A percentile compares a stretch with the other conserved stretches of the same genome.
Evolutionary conservation across 2,797 vertebrate species (phyloP).

Genomic region (Geotrypetes seraphini): DNA sequence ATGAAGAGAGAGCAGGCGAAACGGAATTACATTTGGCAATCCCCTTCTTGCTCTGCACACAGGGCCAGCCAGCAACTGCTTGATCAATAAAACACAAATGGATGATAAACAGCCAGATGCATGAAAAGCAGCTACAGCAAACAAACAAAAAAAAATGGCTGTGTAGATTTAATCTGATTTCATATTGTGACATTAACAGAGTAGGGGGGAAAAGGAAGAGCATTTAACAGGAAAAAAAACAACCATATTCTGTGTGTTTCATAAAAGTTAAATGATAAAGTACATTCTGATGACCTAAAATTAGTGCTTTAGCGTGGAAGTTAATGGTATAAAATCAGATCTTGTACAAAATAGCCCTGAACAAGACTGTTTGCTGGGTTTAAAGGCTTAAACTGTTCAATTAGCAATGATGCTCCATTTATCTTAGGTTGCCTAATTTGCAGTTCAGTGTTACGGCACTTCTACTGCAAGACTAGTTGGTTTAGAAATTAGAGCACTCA

Average conservation of each 20-base stretch:
- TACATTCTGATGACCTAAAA: constrained; percentile 14
- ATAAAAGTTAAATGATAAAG: constrained; percentile 10
- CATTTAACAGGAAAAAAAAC: too few relatives aligned
- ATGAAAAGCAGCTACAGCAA: not conserved
- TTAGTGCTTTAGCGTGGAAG: not conserved
- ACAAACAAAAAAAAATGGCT: constrained; percentile 15
- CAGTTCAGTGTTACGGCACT: constrained; percentile 28
- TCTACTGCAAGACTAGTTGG: constrained; percentile 40
- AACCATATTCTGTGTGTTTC: constrained; percentile 11
- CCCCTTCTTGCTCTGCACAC: not conserved
- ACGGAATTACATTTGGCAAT: not conserved
- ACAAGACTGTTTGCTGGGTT: constrained; percentile 31
- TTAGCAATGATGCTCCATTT: constrained; percentile 41
- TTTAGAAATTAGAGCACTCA: constrained; percentile 49
- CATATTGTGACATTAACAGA: constrained; percentile 11
- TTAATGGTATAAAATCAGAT: constrained; percentile 21
- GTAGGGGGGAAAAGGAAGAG: too few relatives aligned
- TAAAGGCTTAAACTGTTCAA: constrained; percentile 45
- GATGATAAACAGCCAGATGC: constrained; percentile 8
- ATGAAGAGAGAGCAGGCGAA: constrained; percentile 6
- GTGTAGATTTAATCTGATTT: constrained; percentile 26
- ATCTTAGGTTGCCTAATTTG: constrained; percentile 35
- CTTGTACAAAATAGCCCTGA: constrained; percentile 21
- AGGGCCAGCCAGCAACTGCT: constrained; percentile 10
- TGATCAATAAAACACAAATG: constrained; percentile 17